Base-by-base conservation (phyloP, 2,888 invertebrate genomes). In the Megalurothrips usitatus region DNA sequence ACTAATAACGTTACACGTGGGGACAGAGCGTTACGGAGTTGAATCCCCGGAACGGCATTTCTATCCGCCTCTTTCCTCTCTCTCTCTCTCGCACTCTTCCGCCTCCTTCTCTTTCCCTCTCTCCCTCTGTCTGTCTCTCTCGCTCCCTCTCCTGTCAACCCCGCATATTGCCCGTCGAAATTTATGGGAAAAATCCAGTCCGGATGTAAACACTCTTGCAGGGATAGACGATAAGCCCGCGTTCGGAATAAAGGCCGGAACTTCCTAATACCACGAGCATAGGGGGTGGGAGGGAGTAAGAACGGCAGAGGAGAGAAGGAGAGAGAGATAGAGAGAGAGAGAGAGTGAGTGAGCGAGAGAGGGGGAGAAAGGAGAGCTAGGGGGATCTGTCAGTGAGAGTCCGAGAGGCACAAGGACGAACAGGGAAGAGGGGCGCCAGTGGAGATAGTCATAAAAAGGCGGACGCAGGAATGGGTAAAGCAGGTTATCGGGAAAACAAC, bases 401-500 rank as follows among this genome's bases (percentile, higher is more conserved):
- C 19, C 19, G 19, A 12, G 58, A 58, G 17, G 14, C 19, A n/a
- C 17, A 19, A n/a, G 58, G 14, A 14, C 17, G 58, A n/a, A n/a
- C 6, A 58, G 10, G 19, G 52, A 19, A 17, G 52, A 19, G 17
- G 58, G 58, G 58, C 11, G 58, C 12, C 19, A 58, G 23, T 23
- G 23, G 26, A 68, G 23, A 23, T 9, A 68, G 68, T 68, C 23
- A 68, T 68, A 68, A 68, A 68, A 68, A 1, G 68, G 58, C 58
- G 58, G 58, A 58, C 34, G 34, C 34, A 4, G 34, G 34, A 52
- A 52, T 17, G 52, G 52, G 52, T 17, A n/a, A 11, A n/a, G 68
- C 68, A 68, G 68, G 68, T 68, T 68, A 68, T 68, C 68, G 68
- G 68, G 26, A 23, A 23, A 68, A 68, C 68, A 68, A 23, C 68